Base-by-base conservation (phyloP, 2,888 invertebrate genomes). In the Xylota sylvarum region DNA sequence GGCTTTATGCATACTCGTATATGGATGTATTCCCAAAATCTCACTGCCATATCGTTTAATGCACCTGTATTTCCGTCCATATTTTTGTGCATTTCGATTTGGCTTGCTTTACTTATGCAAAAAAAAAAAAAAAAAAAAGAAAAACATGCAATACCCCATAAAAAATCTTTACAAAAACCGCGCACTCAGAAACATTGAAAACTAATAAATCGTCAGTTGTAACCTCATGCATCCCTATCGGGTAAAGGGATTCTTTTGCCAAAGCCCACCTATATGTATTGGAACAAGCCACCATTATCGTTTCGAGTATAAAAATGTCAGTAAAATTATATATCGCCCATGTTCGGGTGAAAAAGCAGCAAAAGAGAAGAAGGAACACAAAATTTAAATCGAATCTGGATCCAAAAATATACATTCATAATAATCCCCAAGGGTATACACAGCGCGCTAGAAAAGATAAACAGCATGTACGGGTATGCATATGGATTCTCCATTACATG, bases 381-480 rank as follows among this genome's bases (percentile, higher is more conserved):
- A 48, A 85, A 70, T 65, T 65, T 58, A 72, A 80, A 81, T 72
- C 70, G 76, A 85, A 76, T 76, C 70, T 72, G 55, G 52, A 70
- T 81, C 76, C 72, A 81, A 65, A 81, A 76, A 76, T 77, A 76
- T 77, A 80, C 74, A 70, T 80, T 55, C 56, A 52, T 62, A 62
- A 74, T 74, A 72, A 80, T 76, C 64, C 80, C 37, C 58, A 55
- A 56, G 60, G 72, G 17, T 73, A 40, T 62, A 62, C 19, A 40
- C 12, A 5, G 30, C 23, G 23, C 23, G 23, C 30, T 67, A 32
- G 50, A 72, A 64, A 43, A 58, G 35, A 69, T 74, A 81, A 74
- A 55, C 35, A 70, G 32, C 32, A 35, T 14, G 17, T 23, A 32
- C 10, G 50, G 14, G 9, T 9, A 37, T 74, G 23, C 50, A 48